A percentile compares a stretch with the other conserved stretches of the same genome.
These are phyloP conservation scores for Penaeus monodon DNA, from an alignment of 2,888 invertebrate genomes.

Conservation along the genomic window DNA sequence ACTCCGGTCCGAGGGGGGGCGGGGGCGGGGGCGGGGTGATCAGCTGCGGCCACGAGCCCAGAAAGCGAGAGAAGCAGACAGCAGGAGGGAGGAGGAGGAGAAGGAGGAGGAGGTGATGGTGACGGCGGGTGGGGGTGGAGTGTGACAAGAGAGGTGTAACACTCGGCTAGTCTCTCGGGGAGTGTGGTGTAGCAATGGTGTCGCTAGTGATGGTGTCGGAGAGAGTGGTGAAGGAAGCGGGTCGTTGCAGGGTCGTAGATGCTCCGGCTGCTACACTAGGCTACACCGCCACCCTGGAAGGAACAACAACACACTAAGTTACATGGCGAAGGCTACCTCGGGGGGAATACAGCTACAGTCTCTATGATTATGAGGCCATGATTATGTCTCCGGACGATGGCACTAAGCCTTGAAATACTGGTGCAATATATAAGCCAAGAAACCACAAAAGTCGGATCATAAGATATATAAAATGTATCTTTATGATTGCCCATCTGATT, in stretches of 20 bases:
- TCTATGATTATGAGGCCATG: no score
- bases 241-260: slow-evolving; percentile 9
- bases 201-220: neutral
- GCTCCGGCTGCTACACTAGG: slow-evolving; percentile 42
- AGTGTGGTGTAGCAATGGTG: no score
- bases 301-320: slow-evolving; percentile 16
- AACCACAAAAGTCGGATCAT: no score
- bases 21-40: neutral
- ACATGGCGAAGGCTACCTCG: neutral
- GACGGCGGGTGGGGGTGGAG: neutral
- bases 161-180: neutral
- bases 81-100: neutral
- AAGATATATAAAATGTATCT: no score
- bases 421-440: no score
- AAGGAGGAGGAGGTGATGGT: slow-evolving; percentile 8
- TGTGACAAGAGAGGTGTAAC: neutral
- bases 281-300: slow-evolving; percentile 47
- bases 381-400: no score
- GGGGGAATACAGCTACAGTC: no score
- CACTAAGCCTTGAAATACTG: no score
- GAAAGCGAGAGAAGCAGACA: neutral
- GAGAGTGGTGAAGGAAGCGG: neutral
- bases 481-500: no score
- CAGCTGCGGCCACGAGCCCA: neutral
- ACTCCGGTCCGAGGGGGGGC: neutral